These are phyloP conservation scores for Apostichopus parvimensis DNA, from an alignment of 35 echinoderm and acorn worm genomes.

Conservation along the genomic window DNA sequence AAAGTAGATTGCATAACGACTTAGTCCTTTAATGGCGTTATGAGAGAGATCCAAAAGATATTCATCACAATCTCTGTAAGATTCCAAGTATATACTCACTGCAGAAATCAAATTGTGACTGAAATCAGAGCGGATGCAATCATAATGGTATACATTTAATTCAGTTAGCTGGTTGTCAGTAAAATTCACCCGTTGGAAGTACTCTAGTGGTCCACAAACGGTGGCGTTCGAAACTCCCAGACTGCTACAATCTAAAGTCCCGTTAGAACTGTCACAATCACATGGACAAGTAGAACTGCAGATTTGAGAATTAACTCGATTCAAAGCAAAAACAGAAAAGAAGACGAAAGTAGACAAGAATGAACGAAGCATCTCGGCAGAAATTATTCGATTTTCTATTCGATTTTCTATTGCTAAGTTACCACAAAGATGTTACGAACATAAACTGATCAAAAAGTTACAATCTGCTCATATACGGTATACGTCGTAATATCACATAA, in stretches of 20 bases:
- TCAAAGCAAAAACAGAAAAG: too few relatives aligned
- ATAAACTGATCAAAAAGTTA: too few relatives aligned
- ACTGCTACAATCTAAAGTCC: not conserved
- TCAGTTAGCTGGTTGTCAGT: not conserved
- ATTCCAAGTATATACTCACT: not conserved
- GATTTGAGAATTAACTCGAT: too few relatives aligned
- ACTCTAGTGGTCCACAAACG: not conserved
- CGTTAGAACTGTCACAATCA: not conserved
- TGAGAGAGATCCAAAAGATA: too few relatives aligned
- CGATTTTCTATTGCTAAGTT: too few relatives aligned
- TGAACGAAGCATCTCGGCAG: too few relatives aligned
- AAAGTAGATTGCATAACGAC: not conserved
- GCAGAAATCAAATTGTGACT: not conserved
- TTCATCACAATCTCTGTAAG: not conserved
- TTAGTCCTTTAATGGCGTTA: too few relatives aligned
- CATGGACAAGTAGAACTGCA: not conserved
- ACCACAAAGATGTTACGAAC: too few relatives aligned
- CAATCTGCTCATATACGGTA: too few relatives aligned
- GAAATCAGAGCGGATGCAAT: not conserved
- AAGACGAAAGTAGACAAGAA: too few relatives aligned
- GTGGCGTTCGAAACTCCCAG: not conserved
- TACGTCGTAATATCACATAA: too few relatives aligned
- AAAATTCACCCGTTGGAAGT: not conserved
- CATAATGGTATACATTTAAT: not conserved
- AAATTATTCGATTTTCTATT: too few relatives aligned